These are phyloP conservation scores for Gasteruption jaculator DNA, from an alignment of 2,888 invertebrate species.

Conservation along the genomic window DNA sequence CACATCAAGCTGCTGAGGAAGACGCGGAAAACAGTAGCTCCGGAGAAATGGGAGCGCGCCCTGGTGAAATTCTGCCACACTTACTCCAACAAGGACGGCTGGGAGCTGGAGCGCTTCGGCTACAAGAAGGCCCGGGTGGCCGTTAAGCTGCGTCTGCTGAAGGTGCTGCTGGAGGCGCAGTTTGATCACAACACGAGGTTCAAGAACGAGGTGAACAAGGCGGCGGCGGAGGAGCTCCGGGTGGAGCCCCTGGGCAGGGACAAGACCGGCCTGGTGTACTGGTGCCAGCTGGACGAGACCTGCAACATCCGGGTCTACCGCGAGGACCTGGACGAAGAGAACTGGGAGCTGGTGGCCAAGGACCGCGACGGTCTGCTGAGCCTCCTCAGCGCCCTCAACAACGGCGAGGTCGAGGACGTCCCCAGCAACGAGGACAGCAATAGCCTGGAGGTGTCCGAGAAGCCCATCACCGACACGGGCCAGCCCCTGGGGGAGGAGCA, in stretches of 20 bases:
- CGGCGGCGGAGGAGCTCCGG: constrained; percentile 75
- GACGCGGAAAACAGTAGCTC: constrained; percentile 74
- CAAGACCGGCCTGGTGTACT: constrained; percentile 86
- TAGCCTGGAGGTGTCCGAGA: constrained; percentile 56
- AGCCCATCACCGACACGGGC: constrained; percentile 57
- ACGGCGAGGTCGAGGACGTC: constrained; percentile 64
- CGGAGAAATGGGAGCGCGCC: constrained; percentile 87
- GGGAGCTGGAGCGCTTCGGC: constrained; percentile 94
- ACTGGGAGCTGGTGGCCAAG: constrained; percentile 88
- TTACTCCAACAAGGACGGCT: constrained; percentile 86
- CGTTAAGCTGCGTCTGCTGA: constrained; percentile 84
- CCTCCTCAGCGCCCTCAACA: constrained; percentile 71
- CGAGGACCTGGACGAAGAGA: constrained; percentile 95
- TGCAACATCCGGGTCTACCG: constrained; percentile 88
- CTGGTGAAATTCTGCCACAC: constrained; percentile 88
- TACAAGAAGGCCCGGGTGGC: constrained; percentile 87
- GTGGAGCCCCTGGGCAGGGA: constrained; percentile 89
- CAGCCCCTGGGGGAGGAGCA: constrained; percentile 37
- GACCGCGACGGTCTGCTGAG: constrained; percentile 75
- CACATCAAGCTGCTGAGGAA: constrained; percentile 87
- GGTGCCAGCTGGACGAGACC: constrained; percentile 86
- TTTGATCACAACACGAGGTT: constrained; percentile 93
- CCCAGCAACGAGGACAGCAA: constrained; percentile 64
- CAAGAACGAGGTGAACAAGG: constrained; percentile 78
- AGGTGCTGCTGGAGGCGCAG: constrained; percentile 88